Percentiles rank a stretch among this genome's conserved stretches.
Evolutionary conservation across 37 sponge, comb jelly and placozoan species (phyloP).

Genomic region (Axinella damicornis): DNA sequence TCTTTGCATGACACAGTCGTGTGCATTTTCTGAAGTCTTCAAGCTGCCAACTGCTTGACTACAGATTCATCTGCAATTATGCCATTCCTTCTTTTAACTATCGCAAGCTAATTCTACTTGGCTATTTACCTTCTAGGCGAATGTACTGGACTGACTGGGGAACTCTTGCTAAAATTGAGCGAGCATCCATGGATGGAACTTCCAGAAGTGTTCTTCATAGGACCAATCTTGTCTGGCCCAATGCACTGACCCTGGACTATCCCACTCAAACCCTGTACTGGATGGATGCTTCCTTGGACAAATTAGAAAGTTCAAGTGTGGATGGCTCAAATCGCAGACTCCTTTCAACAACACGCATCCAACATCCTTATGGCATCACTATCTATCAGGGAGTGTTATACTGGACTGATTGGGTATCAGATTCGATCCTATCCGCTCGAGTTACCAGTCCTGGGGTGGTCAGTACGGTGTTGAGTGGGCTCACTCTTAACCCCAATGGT

Average conservation of each 20-base stretch:
- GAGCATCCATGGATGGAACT: constrained; percentile 71
- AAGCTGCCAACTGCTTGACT: too few species aligned
- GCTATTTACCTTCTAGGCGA: not conserved
- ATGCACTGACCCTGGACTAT: constrained; percentile 73
- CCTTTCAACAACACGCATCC: constrained; percentile 20
- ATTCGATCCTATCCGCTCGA: constrained; percentile 23
- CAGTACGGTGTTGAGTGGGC: not conserved
- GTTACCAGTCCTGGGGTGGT: not conserved
- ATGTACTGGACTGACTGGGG: constrained; percentile 85
- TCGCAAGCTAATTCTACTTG: too few species aligned
- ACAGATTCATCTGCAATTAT: too few species aligned
- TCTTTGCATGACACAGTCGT: too few species aligned
- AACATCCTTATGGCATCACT: constrained; percentile 61
- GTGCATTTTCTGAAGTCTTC: too few species aligned
- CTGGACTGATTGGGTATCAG: constrained; percentile 73
- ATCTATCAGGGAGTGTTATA: constrained; percentile 52
- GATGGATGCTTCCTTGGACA: constrained; percentile 64
- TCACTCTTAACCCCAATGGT: constrained; percentile 17
- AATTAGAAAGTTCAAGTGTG: constrained; percentile 50
- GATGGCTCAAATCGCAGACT: constrained; percentile 50
- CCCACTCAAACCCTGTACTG: constrained; percentile 72
- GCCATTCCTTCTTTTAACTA: too few species aligned
- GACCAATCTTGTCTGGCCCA: constrained; percentile 56
- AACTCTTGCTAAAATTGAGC: constrained; percentile 44
- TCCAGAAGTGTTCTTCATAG: constrained; percentile 9